Percentiles rank a stretch among this genome's conserved stretches.
These are phyloP conservation scores for Brenthis daphne DNA, from an alignment of 2,888 invertebrate genomes.

Conservation along the genomic window DNA sequence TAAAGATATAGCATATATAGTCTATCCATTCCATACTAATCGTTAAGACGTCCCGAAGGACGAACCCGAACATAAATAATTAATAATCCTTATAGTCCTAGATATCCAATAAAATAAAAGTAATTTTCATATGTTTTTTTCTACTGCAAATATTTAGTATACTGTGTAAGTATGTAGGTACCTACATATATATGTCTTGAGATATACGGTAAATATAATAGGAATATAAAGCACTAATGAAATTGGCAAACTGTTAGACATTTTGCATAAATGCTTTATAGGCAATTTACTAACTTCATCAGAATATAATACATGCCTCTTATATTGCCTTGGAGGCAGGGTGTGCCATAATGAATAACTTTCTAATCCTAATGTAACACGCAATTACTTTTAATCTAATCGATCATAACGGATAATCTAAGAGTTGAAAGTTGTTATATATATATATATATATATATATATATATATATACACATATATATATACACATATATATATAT, in stretches of 20 bases:
- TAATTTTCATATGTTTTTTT: neutral
- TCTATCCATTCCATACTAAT: too few relatives aligned
- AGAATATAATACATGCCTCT: neutral
- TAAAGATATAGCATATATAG: too few relatives aligned
- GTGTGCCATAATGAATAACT: constrained; percentile 24
- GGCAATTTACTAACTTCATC: neutral
- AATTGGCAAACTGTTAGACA: too few relatives aligned
- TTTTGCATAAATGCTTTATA: neutral
- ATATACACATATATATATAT: neutral
- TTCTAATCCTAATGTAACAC: constrained; percentile 28
- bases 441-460: neutral
- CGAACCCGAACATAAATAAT: too few relatives aligned
- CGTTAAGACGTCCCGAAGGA: too few relatives aligned
- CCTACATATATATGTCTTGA: neutral
- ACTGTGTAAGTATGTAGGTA: neutral
- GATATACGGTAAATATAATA: too few relatives aligned
- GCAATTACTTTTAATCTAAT: constrained; percentile 28
- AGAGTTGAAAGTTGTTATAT: constrained; percentile 19
- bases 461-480: too few relatives aligned
- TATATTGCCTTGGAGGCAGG: constrained; percentile 1
- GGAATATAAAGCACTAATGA: too few relatives aligned
- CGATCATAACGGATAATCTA: constrained; percentile 26
- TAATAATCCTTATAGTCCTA: too few relatives aligned
- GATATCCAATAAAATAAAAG: too few relatives aligned
- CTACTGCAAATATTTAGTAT: neutral